A percentile compares a stretch with the other conserved stretches of the same genome.
Evolutionary conservation across 2,888 invertebrate genomes (phyloP).

Genomic region (Plebejus melissa): DNA sequence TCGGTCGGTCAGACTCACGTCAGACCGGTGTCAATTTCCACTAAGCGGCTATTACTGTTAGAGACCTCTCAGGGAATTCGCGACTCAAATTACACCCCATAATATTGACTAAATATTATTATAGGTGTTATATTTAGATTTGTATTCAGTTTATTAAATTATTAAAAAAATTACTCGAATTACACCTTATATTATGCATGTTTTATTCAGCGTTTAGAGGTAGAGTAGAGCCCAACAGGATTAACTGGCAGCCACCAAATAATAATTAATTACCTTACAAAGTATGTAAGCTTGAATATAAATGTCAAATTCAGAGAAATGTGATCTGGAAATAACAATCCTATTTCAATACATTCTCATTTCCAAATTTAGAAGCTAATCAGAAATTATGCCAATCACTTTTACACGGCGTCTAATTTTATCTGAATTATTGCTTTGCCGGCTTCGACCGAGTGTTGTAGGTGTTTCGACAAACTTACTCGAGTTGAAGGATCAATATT

Average conservation of each 20-base stretch:
- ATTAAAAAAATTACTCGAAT: too few relatives aligned
- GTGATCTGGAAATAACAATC: neutral
- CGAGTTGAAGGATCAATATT: neutral
- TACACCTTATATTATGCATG: too few relatives aligned
- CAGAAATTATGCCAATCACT: constrained; percentile 7
- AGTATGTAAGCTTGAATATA: neutral
- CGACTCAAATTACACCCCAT: constrained; percentile 8
- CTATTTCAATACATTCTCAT: neutral
- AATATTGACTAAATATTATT: neutral
- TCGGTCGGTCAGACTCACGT: constrained; percentile 40
- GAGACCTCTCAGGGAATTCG: constrained; percentile 37
- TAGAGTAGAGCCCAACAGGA: neutral
- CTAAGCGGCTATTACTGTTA: constrained; percentile 67
- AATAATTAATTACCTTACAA: constrained; percentile 10
- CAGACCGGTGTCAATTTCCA: constrained; percentile 67
- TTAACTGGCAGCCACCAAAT: neutral
- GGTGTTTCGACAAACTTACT: neutral
- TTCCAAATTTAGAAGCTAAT: constrained; percentile 19
- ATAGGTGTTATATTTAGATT: neutral
- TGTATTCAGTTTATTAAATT: neutral
- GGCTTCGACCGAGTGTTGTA: neutral
- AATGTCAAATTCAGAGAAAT: neutral
- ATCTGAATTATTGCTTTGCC: constrained; percentile 13
- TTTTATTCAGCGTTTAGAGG: too few relatives aligned
- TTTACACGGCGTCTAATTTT: constrained; percentile 14